These are phyloP conservation scores for Hydropsyche betteni DNA, from an alignment of 2,888 invertebrate genomes.

Conservation along the genomic window DNA sequence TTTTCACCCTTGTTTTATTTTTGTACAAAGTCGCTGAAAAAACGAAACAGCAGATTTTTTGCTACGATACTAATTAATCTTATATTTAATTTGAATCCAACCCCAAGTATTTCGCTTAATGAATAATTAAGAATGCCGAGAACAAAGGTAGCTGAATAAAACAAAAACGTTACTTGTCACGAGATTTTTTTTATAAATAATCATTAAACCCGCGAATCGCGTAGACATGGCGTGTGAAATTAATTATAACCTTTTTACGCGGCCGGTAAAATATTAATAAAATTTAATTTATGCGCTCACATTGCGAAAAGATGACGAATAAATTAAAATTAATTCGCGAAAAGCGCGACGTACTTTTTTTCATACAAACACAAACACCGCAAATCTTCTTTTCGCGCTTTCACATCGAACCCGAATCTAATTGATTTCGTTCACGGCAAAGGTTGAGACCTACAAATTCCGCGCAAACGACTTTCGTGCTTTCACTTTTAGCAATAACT, in stretches of 20 bases:
- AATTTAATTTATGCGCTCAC: no score
- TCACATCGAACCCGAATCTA: no score
- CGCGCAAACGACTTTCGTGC: no score
- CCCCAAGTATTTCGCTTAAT: not conserved
- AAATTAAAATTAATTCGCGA: no score
- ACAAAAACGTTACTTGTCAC: slow-evolving; percentile 6
- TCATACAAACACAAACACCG: no score
- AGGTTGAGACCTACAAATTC: no score
- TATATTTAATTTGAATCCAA: slow-evolving; percentile 21
- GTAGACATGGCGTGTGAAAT: not conserved
- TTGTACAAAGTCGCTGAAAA: not conserved
- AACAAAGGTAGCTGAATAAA: slow-evolving; percentile 10
- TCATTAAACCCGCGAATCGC: not conserved
- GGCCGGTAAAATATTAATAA: no score
- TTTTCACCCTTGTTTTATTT: not conserved
- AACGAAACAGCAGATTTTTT: slow-evolving; percentile 1
- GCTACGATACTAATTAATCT: slow-evolving; percentile 24
- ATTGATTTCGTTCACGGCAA: no score
- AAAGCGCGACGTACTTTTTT: no score
- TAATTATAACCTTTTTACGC: not conserved
- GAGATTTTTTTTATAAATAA: slow-evolving; percentile 4
- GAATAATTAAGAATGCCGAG: not conserved
- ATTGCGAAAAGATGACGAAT: no score
- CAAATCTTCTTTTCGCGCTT: no score
- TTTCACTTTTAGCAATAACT: no score